Evolutionary conservation across 1,140 invertebrate genomes (phyloP).

Genomic region (Batillaria attramentaria): DNA sequence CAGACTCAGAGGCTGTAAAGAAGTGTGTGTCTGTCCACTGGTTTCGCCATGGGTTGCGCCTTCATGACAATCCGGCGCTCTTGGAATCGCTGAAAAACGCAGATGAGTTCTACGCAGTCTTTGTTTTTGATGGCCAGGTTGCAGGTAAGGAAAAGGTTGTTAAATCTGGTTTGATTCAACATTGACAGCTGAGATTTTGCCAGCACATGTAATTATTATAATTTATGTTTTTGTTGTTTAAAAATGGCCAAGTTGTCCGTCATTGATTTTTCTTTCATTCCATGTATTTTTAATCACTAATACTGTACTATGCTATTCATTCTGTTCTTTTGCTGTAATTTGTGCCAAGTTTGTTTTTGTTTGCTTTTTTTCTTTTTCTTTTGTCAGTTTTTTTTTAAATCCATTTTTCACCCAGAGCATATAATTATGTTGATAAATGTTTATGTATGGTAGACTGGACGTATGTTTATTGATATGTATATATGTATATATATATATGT

Average conservation of each 20-base stretch:
- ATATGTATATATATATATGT: too few species aligned
- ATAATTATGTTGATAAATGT: too few species aligned
- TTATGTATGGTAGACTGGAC: too few species aligned
- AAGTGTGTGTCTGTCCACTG: slow-evolving; percentile 74
- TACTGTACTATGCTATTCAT: not conserved
- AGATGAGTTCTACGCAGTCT: slow-evolving; percentile 76
- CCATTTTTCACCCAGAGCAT: too few species aligned
- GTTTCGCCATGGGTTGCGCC: slow-evolving; percentile 82
- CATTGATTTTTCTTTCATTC: slow-evolving; percentile 12
- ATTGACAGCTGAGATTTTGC: too few species aligned
- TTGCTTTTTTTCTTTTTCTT: not conserved
- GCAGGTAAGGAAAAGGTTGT: slow-evolving; percentile 73
- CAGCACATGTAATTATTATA: not conserved
- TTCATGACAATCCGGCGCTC: slow-evolving; percentile 84
- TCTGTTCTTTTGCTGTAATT: not conserved
- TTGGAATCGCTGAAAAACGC: slow-evolving; percentile 75
- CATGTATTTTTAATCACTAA: not conserved
- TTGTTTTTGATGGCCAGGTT: slow-evolving; percentile 83
- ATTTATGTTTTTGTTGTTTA: not conserved
- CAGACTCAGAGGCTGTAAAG: too few species aligned
- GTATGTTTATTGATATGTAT: too few species aligned
- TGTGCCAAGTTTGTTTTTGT: not conserved
- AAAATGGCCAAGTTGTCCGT: too few species aligned
- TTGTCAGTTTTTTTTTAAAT: not conserved
- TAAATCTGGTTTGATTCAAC: too few species aligned